Conservation (phyloP, 2,888 invertebrate genomes). For the Silvanus unidentatus region DNA sequence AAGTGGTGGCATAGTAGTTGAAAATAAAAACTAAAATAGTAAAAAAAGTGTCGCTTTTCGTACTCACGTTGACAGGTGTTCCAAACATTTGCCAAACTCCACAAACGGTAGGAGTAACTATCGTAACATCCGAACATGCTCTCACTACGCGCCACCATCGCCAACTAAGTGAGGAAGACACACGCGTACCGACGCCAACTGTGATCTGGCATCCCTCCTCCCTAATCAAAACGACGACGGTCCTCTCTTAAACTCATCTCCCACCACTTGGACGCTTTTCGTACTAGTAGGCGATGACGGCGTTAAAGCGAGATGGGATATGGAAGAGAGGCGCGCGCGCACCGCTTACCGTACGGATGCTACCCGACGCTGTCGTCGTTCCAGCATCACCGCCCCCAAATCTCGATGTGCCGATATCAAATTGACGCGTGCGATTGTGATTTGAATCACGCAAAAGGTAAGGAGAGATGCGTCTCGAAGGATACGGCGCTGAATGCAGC, state of each 20-base stretch:
- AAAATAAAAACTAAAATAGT: no score
- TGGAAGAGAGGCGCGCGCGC: constrained; percentile 21
- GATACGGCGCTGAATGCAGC: no score
- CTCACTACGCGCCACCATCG: constrained; percentile 76
- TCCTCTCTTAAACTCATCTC: constrained; percentile 18
- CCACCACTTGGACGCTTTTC: constrained; percentile 26
- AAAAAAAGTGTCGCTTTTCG: no score
- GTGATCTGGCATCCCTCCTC: constrained; percentile 28
- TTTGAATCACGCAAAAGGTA: constrained; percentile 17
- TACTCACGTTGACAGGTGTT: constrained; percentile 71
- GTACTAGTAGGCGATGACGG: constrained; percentile 2
- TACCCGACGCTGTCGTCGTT: constrained; percentile 25
- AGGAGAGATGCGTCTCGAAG: not conserved
- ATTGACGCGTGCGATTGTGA: constrained; percentile 35
- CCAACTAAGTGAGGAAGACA: constrained; percentile 53
- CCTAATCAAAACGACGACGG: constrained; percentile 20
- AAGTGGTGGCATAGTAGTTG: no score
- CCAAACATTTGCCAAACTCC: constrained; percentile 62
- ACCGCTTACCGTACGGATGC: constrained; percentile 24
- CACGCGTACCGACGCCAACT: constrained; percentile 16
- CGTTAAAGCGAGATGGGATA: not conserved
- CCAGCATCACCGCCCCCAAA: constrained; percentile 39
- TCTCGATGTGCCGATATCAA: constrained; percentile 33
- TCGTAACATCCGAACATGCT: constrained; percentile 71
- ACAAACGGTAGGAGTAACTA: constrained; percentile 70